These are phyloP conservation scores for Agrotis ipsilon DNA, from an alignment of 2,888 invertebrate genomes.

Conservation along the genomic window DNA sequence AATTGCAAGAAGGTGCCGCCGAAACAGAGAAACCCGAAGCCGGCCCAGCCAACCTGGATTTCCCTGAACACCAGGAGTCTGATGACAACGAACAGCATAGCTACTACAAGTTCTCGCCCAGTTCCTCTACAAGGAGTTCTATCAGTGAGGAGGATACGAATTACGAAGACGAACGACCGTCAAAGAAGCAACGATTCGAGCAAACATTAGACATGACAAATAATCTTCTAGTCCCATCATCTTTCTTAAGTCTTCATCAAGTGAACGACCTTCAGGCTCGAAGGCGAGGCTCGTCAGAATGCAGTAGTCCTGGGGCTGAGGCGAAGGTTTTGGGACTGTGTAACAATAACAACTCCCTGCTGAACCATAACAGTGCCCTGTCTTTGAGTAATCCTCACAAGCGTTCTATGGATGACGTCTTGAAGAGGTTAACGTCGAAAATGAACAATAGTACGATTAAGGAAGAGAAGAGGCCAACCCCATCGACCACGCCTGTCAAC, in stretches of 20 bases:
- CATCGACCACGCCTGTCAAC: constrained; percentile 93
- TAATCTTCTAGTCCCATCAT: constrained; percentile 90
- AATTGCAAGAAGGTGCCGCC: constrained; percentile 95
- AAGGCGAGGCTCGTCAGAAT: constrained; percentile 92
- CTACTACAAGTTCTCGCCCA: constrained; percentile 88
- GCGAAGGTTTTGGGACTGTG: constrained; percentile 92
- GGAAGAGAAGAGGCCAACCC: constrained; percentile 93
- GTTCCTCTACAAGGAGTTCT: constrained; percentile 86
- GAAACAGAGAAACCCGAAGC: constrained; percentile 87
- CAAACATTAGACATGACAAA: constrained; percentile 92
- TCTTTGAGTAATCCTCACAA: constrained; percentile 91
- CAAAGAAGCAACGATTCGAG: constrained; percentile 92
- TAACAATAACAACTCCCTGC: constrained; percentile 92
- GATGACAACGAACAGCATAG: constrained; percentile 84
- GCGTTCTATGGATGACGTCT: constrained; percentile 97
- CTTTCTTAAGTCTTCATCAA: constrained; percentile 90
- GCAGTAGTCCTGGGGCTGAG: constrained; percentile 93
- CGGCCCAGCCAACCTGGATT: constrained; percentile 89
- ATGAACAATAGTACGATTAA: constrained; percentile 95
- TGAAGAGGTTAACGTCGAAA: constrained; percentile 96
- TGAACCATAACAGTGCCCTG: constrained; percentile 92
- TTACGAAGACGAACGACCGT: constrained; percentile 92
- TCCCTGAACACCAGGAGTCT: constrained; percentile 84
- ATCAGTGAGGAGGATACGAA: constrained; percentile 92
- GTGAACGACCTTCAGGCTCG: constrained; percentile 89